Conservation (phyloP, 2,113 vertebrate genomes). For the Kryptolebias marmoratus region DNA sequence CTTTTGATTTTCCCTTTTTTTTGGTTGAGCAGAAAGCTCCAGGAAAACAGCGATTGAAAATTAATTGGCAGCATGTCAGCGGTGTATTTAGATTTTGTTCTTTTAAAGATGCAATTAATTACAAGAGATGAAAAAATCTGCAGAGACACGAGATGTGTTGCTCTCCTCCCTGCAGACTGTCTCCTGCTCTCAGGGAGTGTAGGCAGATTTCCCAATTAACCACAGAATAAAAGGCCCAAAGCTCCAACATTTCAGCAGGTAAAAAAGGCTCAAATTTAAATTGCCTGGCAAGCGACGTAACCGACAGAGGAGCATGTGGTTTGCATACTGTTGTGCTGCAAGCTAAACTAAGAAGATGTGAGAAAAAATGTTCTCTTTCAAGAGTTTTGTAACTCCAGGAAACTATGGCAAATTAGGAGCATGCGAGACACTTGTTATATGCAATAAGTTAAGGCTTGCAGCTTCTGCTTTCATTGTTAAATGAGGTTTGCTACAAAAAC, state of each 20-base stretch:
- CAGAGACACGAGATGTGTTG: conserved; percentile 57
- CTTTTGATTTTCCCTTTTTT: conserved; percentile 60
- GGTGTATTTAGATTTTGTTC: conserved; percentile 74
- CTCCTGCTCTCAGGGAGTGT: conserved; percentile 57
- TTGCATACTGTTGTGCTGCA: conserved; percentile 41
- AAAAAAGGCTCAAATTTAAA: conserved; percentile 56
- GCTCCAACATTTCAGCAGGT: conserved; percentile 61
- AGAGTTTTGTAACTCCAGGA: conserved; percentile 60
- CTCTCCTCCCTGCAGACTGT: conserved; percentile 58
- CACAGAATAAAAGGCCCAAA: conserved; percentile 55
- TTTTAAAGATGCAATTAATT: conserved; percentile 79
- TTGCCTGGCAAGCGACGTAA: conserved; percentile 49
- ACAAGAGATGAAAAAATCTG: conserved; percentile 69
- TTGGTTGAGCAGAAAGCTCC: conserved; percentile 56
- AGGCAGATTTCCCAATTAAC: conserved; percentile 72
- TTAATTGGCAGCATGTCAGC: conserved; percentile 76
- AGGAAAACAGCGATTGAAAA: conserved; percentile 60
- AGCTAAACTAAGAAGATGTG: conserved; percentile 44
- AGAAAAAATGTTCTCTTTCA: conserved; percentile 56
- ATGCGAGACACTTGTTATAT: conserved; percentile 5
- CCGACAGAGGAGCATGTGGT: conserved; percentile 35
- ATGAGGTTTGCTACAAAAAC: conserved; percentile 16
- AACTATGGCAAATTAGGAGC: conserved; percentile 56
- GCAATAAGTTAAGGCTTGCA: conserved; percentile 1
- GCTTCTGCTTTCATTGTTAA: conserved; percentile 10